Base-by-base conservation (phyloP, 2,113 vertebrate genomes). In the Dipodomys merriami region DNA sequence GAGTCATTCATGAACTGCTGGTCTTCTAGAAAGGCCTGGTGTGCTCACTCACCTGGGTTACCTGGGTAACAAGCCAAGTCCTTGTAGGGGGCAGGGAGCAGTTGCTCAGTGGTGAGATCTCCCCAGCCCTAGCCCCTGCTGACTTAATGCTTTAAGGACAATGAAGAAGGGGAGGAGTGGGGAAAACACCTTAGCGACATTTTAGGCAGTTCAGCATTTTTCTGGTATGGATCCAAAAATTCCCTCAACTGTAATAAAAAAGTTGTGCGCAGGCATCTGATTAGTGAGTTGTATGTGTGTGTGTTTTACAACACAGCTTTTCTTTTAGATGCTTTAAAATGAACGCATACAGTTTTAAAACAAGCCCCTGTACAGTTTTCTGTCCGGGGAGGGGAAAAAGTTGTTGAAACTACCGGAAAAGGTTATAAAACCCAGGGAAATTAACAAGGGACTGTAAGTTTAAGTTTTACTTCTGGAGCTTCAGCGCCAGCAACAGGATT, bases 1-100 rank as follows among this genome's bases (percentile, higher is more conserved):
- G 96, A 96, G 97, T 97, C 98, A 97, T 98, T 98, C 97, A 96
- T 91, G 95, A 97, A 96, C 96, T 96, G 92, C 90, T 81, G 94
- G 86, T 86, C 88, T 77, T 86, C 86, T 77, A 95, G 96, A 98
- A 97, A 96, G 96, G 94, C 90, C 97, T 83, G 95, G 88, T 87
- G 95, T 94, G 96, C 98, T 98, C 97, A 97, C 98, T 97, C 97
- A 96, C 88, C 15, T 39, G 39, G 39, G 39, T 39, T 39, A 86
- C 95, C 95, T 95, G 95, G 90, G 60, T 83, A 95, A 96, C 97
- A 97, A 97, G 97, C 95, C 92, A 92, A 83, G 82, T 95, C 94
- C 96, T 97, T 97, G 94, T 96, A 82, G 93, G 90, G 3, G 19
- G 94, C 94, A 96, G 19, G 77, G 83, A 95, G 83, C 88, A 6